Evolutionary conservation across 1,140 invertebrate species (phyloP).

Genomic region (Leptinotarsa texana): DNA sequence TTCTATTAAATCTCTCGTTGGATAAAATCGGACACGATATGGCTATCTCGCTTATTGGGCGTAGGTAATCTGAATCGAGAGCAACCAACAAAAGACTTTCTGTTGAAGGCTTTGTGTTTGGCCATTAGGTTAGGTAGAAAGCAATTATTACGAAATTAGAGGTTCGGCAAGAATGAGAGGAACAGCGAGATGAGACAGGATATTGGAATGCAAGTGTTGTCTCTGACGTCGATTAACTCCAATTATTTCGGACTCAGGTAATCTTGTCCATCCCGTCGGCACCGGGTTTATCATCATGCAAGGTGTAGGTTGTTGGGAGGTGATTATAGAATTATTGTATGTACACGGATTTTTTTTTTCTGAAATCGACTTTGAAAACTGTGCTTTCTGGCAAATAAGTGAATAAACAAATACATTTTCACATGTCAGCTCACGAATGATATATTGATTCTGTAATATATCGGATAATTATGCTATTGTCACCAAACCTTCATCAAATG

Average conservation of each 20-base stretch:
- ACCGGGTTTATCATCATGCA: not conserved
- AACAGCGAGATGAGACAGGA: not conserved
- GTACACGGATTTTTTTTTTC: no score
- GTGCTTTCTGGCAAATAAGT: no score
- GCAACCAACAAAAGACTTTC: not conserved
- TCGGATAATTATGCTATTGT: no score
- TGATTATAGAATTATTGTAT: constrained; percentile 5
- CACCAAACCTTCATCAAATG: no score
- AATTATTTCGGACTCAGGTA: not conserved
- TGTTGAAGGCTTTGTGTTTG: not conserved
- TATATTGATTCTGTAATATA: no score
- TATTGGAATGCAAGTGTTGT: constrained; percentile 5
- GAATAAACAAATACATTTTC: no score
- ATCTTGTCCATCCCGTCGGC: not conserved
- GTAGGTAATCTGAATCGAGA: not conserved
- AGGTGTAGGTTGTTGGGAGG: not conserved
- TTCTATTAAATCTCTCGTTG: no score
- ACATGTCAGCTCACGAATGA: no score
- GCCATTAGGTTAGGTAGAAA: not conserved
- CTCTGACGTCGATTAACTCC: not conserved
- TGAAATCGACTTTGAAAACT: no score
- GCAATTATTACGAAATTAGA: constrained; percentile 6
- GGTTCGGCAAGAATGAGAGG: not conserved
- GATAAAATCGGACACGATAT: no score
- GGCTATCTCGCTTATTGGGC: no score